Percentiles rank a stretch among this genome's conserved stretches.
Evolutionary conservation across 2,113 vertebrate species (phyloP).

Genomic region (Elgaria multicarinata): DNA sequence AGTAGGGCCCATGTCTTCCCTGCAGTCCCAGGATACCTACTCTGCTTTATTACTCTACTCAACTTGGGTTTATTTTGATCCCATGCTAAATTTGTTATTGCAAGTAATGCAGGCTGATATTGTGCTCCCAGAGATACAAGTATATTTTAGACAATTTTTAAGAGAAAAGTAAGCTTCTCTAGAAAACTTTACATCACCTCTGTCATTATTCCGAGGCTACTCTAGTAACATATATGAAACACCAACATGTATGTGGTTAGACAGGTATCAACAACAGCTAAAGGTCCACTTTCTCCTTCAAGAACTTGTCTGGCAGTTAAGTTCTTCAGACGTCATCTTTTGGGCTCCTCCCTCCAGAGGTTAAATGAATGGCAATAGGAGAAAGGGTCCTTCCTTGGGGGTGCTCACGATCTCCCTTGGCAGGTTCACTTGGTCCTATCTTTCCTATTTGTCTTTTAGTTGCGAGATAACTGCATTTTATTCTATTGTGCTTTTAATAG

Average conservation of each 20-base stretch:
- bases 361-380: not conserved
- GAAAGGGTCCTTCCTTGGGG: not conserved
- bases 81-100: not conserved
- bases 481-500: no score
- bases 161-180: not conserved
- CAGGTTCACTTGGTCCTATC: not conserved
- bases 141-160: no score
- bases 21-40: not conserved
- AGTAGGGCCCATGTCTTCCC: not conserved
- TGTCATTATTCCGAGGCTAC: not conserved
- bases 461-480: not conserved
- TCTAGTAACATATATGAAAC: not conserved
- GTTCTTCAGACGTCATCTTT: not conserved
- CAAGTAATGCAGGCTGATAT: not conserved
- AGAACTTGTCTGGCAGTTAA: not conserved
- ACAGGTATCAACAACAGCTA: not conserved
- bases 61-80: not conserved
- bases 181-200: not conserved
- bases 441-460: not conserved
- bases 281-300: not conserved
- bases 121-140: not conserved
- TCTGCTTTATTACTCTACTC: not conserved
- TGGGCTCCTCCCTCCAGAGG: not conserved
- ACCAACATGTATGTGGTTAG: not conserved
- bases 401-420: not conserved